Conservation (phyloP, 2,113 vertebrate genomes). For the Rhizomys pruinosus region DNA sequence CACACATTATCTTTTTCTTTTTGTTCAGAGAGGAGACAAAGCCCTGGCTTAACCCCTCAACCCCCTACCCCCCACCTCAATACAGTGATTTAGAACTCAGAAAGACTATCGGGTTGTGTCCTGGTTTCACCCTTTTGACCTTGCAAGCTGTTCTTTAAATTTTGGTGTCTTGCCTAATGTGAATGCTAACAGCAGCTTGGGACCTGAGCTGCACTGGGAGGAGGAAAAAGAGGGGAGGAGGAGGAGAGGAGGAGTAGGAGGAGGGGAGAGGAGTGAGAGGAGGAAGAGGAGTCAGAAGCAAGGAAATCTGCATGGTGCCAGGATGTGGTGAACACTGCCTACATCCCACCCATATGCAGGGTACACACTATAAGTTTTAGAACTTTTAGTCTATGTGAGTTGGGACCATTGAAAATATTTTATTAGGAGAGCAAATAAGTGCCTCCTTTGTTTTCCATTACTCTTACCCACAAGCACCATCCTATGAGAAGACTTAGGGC, state of each 20-base stretch:
- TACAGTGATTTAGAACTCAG: background rate
- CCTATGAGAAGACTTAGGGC: background rate
- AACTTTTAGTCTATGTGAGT: background rate
- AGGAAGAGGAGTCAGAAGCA: no score
- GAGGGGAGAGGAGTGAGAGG: no score
- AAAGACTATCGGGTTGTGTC: background rate
- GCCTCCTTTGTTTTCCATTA: background rate
- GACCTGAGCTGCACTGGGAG: background rate
- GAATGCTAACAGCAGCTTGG: no score
- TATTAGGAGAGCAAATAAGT: background rate
- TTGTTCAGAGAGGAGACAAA: background rate
- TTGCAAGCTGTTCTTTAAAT: background rate
- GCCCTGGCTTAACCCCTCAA: no score
- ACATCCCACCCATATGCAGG: background rate
- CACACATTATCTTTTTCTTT: background rate
- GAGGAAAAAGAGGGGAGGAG: no score
- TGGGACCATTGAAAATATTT: background rate
- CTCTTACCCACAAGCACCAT: background rate
- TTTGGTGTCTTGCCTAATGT: no score
- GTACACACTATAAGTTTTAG: background rate
- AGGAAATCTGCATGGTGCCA: background rate
- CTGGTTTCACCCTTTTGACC: background rate
- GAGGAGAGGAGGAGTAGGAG: no score
- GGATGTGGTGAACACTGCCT: background rate
- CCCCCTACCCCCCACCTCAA: no score